Evolutionary conservation across 2,797 vertebrate species (phyloP).

Genomic region (Rhinichthys osculus): DNA sequence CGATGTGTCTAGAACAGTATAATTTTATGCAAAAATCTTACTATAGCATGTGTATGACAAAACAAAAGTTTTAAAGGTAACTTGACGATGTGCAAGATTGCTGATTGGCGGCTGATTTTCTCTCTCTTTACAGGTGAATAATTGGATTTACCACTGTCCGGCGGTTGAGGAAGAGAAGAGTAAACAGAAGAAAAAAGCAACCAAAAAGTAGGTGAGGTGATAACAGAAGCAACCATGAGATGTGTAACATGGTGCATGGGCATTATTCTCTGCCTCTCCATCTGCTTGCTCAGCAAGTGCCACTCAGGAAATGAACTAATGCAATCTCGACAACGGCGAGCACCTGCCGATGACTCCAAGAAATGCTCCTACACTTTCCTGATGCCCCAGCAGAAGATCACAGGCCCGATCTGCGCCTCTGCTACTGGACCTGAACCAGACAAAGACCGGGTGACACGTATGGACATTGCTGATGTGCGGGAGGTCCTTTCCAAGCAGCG

Average conservation of each 20-base stretch:
- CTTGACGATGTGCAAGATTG: not conserved
- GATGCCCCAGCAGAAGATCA: slow-evolving; percentile 95
- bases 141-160: not conserved
- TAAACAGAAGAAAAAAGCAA: not conserved
- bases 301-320: slow-evolving; percentile 72
- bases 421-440: slow-evolving; percentile 84
- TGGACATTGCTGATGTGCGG: slow-evolving; percentile 94
- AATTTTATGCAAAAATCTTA: not conserved
- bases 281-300: slow-evolving; percentile 72
- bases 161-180: not conserved
- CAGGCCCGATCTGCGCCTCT: slow-evolving; percentile 95
- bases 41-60: not conserved
- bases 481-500: slow-evolving; percentile 93
- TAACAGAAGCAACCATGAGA: slow-evolving; percentile 80
- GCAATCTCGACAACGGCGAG: slow-evolving; percentile 71
- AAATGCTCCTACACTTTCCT: slow-evolving; percentile 97
- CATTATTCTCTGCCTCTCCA: slow-evolving; percentile 81
- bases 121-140: slow-evolving; percentile 38
- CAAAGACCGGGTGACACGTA: slow-evolving; percentile 91
- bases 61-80: not conserved
- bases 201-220: slow-evolving; percentile 1
- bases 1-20: not conserved
- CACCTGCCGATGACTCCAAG: slow-evolving; percentile 74
- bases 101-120: not conserved
- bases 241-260: slow-evolving; percentile 82